These are phyloP conservation scores for Diorhabda sublineata DNA, from an alignment of 1,140 invertebrate species.

Conservation along the genomic window DNA sequence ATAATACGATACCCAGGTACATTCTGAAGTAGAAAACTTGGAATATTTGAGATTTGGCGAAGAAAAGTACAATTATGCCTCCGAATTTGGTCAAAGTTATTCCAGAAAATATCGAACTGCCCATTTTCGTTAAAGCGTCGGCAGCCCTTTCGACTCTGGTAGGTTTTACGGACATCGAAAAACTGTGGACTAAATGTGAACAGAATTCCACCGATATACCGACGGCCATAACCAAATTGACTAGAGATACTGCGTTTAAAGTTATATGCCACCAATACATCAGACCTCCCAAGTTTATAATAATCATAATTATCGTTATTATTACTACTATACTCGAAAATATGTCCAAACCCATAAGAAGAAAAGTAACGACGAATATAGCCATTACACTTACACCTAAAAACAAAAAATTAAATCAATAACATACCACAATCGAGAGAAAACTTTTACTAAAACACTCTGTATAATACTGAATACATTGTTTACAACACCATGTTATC, in stretches of 20 bases:
- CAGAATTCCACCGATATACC: constrained; percentile 99
- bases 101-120: constrained; percentile 93
- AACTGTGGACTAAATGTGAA: constrained; percentile 92
- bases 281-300: constrained; percentile 84
- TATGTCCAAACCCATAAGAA: constrained; percentile 91
- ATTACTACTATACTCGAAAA: constrained; percentile 85
- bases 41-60: constrained; percentile 97
- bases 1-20: constrained; percentile 94
- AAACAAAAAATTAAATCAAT: not conserved
- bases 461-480: no score
- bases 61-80: constrained; percentile 90
- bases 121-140: constrained; percentile 87
- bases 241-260: constrained; percentile 94
- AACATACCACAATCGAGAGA: no score
- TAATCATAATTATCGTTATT: constrained; percentile 90
- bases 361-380: constrained; percentile 91
- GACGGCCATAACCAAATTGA: constrained; percentile 98
- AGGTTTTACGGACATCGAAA: constrained; percentile 72
- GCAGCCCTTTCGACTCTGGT: constrained; percentile 72
- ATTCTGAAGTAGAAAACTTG: constrained; percentile 97
- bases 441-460: no score
- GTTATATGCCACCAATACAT: constrained; percentile 98
- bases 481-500: no score
- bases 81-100: constrained; percentile 97
- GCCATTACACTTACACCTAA: constrained; percentile 75